phyloP scores from a whole-genome alignment of 2,797 vertebrate species.

The Melanotaenia nigrans region DNA sequence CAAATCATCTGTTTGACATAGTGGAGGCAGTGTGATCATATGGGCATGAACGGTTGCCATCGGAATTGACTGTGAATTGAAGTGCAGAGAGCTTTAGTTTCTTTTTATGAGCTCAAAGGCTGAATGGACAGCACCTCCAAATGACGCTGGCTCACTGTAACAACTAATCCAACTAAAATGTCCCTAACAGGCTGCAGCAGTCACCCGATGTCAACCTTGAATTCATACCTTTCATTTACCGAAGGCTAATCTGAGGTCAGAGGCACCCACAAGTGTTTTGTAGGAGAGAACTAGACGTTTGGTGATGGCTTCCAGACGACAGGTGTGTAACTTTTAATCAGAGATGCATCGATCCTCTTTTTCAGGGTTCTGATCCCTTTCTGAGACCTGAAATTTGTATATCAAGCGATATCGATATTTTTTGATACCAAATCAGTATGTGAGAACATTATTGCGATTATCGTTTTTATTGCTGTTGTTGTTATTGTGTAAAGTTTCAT shows the following conservation, averaged over 20 bases:
- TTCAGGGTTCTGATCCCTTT: no score
- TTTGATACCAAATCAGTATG: no score
- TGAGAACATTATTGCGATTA: no score
- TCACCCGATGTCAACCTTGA: not conserved
- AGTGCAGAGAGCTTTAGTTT: not conserved
- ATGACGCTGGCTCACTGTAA: not conserved
- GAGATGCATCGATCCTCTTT: no score
- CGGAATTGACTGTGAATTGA: not conserved
- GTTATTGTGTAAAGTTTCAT: no score
- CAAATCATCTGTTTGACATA: no score
- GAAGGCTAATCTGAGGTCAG: not conserved
- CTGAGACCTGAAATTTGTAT: no score
- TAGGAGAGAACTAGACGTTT: not conserved
- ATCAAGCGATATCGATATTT: no score
- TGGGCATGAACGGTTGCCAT: not conserved
- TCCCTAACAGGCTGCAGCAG: not conserved
- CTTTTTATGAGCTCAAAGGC: not conserved
- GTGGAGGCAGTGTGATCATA: not conserved
- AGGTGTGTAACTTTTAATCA: not conserved
- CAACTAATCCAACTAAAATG: not conserved
- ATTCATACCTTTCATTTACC: not conserved
- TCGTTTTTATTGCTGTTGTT: no score
- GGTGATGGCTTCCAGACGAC: not conserved
- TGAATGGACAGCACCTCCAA: not conserved
- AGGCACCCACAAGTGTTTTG: not conserved